These are phyloP conservation scores for Galeopsomyia nigrocyanea DNA, from an alignment of 2,888 invertebrate species.

Conservation along the genomic window DNA sequence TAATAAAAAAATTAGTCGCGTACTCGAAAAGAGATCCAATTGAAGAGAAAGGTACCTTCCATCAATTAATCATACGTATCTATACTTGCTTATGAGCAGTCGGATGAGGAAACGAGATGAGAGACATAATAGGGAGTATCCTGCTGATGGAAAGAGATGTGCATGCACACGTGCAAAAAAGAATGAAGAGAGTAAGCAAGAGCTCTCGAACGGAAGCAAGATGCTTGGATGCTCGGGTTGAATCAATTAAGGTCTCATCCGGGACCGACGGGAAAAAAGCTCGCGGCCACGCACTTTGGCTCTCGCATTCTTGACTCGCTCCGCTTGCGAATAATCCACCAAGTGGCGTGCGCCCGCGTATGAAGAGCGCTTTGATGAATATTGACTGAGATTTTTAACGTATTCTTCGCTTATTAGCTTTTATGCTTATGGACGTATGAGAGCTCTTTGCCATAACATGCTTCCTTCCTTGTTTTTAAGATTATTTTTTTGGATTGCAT, in stretches of 20 bases:
- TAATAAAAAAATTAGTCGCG: too few species aligned
- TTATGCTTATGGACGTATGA: too few species aligned
- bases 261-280: conserved; percentile 55
- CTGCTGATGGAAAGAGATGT: conserved; percentile 52
- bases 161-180: conserved; percentile 29
- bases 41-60: too few species aligned
- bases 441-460: not conserved
- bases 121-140: conserved; percentile 61
- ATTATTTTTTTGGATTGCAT: not conserved
- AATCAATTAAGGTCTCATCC: conserved; percentile 76
- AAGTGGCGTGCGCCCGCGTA: conserved; percentile 1
- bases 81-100: too few species aligned
- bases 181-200: conserved; percentile 47
- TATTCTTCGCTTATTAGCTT: not conserved
- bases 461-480: not conserved
- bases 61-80: too few species aligned
- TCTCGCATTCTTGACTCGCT: conserved; percentile 6
- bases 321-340: not conserved
- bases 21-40: too few species aligned
- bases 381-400: not conserved
- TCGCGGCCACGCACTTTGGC: not conserved
- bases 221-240: conserved; percentile 59
- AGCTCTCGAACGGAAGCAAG: conserved; percentile 54
- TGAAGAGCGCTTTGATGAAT: not conserved
- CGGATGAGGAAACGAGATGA: conserved; percentile 41